A percentile compares a stretch with the other conserved stretches of the same genome.
Conservation (phyloP, 2,888 invertebrate genomes). For the Eurytoma adleriae region DNA sequence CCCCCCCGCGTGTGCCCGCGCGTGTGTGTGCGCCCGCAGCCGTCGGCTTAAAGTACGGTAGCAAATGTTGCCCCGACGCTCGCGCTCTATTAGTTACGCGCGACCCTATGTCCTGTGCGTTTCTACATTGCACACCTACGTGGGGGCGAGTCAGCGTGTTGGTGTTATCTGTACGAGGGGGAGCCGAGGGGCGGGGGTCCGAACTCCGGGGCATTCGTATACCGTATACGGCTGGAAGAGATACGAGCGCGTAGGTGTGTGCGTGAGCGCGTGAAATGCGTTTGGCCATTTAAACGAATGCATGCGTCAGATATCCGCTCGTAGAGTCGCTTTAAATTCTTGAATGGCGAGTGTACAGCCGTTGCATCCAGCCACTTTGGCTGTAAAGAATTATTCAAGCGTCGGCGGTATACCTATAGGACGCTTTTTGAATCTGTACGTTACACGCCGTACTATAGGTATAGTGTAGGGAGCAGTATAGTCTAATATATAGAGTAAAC, state of each 20-base stretch:
- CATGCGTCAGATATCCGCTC: constrained; percentile 39
- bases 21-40: no score
- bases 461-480: background rate
- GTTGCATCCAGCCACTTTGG: no score
- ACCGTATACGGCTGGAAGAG: background rate
- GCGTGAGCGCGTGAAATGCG: constrained; percentile 9
- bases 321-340: constrained; percentile 40
- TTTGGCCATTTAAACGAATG: constrained; percentile 53
- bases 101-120: background rate
- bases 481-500: no score
- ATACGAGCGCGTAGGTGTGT: background rate
- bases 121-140: background rate
- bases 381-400: background rate
- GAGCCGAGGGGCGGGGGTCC: background rate
- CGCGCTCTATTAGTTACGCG: no score
- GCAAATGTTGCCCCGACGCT: background rate
- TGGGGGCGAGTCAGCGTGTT: background rate
- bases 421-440: constrained; percentile 50
- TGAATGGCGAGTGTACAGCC: background rate
- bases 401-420: background rate
- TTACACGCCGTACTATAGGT: constrained; percentile 11
- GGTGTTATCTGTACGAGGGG: background rate
- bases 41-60: no score
- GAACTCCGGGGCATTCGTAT: background rate
- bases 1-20: no score